Evolutionary conservation across 1,140 invertebrate genomes (phyloP).

Genomic region (Periplaneta americana): DNA sequence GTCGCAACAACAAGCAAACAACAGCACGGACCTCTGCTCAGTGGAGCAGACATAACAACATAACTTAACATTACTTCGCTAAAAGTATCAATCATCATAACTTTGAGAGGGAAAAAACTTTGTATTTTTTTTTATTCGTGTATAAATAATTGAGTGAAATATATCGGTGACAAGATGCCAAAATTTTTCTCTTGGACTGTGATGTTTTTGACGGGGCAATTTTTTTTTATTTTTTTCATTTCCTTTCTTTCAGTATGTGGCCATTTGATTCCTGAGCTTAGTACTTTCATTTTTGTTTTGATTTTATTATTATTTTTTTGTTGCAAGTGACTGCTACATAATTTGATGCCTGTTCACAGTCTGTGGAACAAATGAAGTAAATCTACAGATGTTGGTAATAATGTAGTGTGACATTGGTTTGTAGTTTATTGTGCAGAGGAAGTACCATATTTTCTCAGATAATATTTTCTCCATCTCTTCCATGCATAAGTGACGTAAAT

Average conservation of each 20-base stretch:
- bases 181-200: conserved; percentile 8
- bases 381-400: not conserved
- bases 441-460: not conserved
- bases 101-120: not conserved
- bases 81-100: not conserved
- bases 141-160: not conserved
- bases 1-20: not conserved
- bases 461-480: too few species aligned
- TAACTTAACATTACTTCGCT: not conserved
- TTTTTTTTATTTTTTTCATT: not conserved
- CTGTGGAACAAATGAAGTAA: not conserved
- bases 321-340: not conserved
- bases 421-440: not conserved
- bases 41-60: not conserved
- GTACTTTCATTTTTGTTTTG: not conserved
- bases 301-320: not conserved
- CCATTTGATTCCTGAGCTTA: not conserved
- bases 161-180: not conserved
- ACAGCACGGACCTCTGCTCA: not conserved
- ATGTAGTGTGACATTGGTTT: not conserved
- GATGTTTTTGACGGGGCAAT: not conserved
- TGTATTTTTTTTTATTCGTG: not conserved
- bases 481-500: too few species aligned
- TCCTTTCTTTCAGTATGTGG: not conserved
- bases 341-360: not conserved